Base-by-base conservation (phyloP, 2,797 vertebrate genomes). In the Crossoptilon crossoptilon region DNA sequence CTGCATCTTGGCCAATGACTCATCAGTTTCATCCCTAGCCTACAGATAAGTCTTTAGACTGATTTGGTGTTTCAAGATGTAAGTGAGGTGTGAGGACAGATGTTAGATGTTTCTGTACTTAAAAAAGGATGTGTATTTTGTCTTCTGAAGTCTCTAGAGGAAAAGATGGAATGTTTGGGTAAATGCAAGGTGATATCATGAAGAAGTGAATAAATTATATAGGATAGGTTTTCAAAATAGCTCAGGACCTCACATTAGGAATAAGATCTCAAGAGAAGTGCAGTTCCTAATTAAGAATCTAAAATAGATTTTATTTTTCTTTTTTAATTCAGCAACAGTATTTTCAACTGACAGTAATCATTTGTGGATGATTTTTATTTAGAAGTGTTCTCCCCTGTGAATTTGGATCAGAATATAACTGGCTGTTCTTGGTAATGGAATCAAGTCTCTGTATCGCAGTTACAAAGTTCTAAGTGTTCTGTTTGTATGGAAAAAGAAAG, bases 371-470 rank as follows among this genome's bases (percentile, higher is more conserved):
- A 44, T 44, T 18, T 44, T 44, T 68, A 48, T 49, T 76, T 53
- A 78, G 55, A 90, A 86, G 43, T 4, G 3, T 76, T 86, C 55
- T 84, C n/a, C 44, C 58, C 64, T 49, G 37, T 62, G 49, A 79
- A 62, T 84, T n/a, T 71, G 87, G 89, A 91, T 93, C 68, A 90
- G 76, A 81, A 13, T 70, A 27, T 43, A 66, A 84, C 33, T 91
- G 73, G 64, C 70, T 84, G 60, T 51, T 74, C 88, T 88, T 37
- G 14, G 37, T 3, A 73, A 23, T 48, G 53, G 87, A 86, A 93
- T 46, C 64, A 88, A 84, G 76, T 62, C 71, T 79, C 21, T 71
- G 11, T 76, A 62, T 92, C 24, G 23, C 41, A 67, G n/a, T 84
- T 85, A 91, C 10, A 55, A 88, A 75, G 79, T 89, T 80, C 46